These are phyloP conservation scores for Neodon shergylaensis DNA, from an alignment of 2,113 vertebrate genomes.

Conservation along the genomic window DNA sequence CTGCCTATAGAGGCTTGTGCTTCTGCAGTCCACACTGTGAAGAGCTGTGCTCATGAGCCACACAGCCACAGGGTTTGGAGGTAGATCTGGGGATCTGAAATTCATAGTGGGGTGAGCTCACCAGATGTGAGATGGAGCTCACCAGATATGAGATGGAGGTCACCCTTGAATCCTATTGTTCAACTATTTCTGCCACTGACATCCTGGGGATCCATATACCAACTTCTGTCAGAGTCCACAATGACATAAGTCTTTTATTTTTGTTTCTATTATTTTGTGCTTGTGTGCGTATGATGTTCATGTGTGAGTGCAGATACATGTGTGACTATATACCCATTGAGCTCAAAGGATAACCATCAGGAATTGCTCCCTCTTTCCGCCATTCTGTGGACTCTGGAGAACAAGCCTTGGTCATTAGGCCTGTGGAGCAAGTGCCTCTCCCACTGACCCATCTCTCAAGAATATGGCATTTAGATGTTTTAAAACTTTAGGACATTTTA, in stretches of 20 bases:
- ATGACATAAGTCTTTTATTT: no score
- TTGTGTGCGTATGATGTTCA: no score
- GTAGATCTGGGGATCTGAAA: neutral
- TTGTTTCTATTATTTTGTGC: neutral
- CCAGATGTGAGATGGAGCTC: no score
- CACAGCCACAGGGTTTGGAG: neutral
- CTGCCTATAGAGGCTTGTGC: neutral
- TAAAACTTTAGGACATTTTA: no score
- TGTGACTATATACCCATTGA: no score
- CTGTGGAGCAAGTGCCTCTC: neutral
- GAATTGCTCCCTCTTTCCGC: neutral
- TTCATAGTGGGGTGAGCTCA: neutral
- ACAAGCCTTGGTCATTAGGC: no score
- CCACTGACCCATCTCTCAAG: neutral
- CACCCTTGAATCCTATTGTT: neutral
- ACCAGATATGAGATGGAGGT: neutral
- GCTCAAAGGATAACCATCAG: neutral
- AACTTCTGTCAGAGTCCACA: neutral
- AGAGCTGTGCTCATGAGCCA: neutral
- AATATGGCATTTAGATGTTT: neutral
- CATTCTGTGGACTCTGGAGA: neutral
- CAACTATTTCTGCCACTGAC: neutral
- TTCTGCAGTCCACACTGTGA: neutral
- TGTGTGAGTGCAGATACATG: neutral
- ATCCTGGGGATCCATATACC: accelerated